A percentile compares a stretch with the other conserved stretches of the same genome.
Conservation (phyloP, 2,888 invertebrate genomes). For the Beris chalybata region DNA sequence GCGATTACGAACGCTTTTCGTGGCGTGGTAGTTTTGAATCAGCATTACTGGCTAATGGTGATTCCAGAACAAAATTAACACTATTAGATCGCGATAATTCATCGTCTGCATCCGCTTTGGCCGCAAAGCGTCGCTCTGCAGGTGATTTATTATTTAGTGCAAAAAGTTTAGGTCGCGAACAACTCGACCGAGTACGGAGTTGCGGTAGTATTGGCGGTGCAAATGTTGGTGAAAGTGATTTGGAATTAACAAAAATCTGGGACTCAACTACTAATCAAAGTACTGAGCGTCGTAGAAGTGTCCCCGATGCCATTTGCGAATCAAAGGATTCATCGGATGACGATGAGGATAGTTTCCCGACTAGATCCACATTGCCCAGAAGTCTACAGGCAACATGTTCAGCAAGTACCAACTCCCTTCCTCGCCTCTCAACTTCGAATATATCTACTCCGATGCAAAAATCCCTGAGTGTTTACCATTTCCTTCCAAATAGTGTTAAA, state of each 20-base stretch:
- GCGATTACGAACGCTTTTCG: slow-evolving; percentile 86
- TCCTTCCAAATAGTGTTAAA: slow-evolving; percentile 69
- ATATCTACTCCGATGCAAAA: slow-evolving; percentile 61
- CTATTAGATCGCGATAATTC: slow-evolving; percentile 67
- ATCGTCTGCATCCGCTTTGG: slow-evolving; percentile 67
- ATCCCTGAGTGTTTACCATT: slow-evolving; percentile 65
- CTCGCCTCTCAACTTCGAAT: slow-evolving; percentile 69
- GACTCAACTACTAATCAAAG: slow-evolving; percentile 43
- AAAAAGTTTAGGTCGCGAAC: slow-evolving; percentile 75
- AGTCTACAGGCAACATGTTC: slow-evolving; percentile 63
- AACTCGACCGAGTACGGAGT: slow-evolving; percentile 72
- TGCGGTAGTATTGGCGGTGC: slow-evolving; percentile 83
- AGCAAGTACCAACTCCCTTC: slow-evolving; percentile 73
- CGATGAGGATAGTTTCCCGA: slow-evolving; percentile 57
- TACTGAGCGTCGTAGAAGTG: slow-evolving; percentile 58
- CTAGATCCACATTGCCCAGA: slow-evolving; percentile 65
- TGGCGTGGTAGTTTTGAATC: slow-evolving; percentile 93
- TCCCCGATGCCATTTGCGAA: slow-evolving; percentile 60
- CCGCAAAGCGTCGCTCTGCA: slow-evolving; percentile 78
- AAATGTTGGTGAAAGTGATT: slow-evolving; percentile 47
- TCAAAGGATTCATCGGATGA: slow-evolving; percentile 59
- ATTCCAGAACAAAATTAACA: slow-evolving; percentile 77
- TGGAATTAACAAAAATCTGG: slow-evolving; percentile 54
- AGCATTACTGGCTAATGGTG: slow-evolving; percentile 79
- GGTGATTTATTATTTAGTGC: slow-evolving; percentile 81